Conservation (phyloP, 92 coral and sea anemone genomes). For the Galaxea fascicularis region DNA sequence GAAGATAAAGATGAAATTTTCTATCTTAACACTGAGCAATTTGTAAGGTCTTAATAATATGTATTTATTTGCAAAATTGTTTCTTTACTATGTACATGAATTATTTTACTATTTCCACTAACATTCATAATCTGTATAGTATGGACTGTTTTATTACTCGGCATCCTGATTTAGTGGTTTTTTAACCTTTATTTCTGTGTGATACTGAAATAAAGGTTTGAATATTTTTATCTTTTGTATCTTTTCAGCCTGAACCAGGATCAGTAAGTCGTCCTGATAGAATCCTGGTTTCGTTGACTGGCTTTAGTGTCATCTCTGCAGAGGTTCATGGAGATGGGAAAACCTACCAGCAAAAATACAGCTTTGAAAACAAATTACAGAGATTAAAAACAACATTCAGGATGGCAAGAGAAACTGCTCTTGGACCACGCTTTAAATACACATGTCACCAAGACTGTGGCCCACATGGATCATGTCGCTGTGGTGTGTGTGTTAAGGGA, state of each 20-base stretch:
- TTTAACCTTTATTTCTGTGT: no score
- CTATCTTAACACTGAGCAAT: background rate
- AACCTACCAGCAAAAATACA: constrained; percentile 76
- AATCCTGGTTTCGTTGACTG: constrained; percentile 81
- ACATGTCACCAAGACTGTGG: constrained; percentile 96
- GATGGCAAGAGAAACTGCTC: constrained; percentile 69
- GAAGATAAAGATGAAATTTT: background rate
- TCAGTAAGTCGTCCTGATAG: constrained; percentile 92
- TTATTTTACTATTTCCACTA: no score
- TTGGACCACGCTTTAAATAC: constrained; percentile 60
- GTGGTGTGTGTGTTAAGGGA: constrained; percentile 94
- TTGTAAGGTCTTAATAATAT: no score
- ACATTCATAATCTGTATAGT: no score
- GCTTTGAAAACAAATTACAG: constrained; percentile 78
- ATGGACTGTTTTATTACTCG: no score
- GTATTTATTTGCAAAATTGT: no score
- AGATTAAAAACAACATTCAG: constrained; percentile 73
- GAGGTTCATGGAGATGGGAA: constrained; percentile 80
- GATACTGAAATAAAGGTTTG: background rate
- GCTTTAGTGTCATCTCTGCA: constrained; percentile 72
- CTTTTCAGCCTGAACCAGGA: constrained; percentile 92
- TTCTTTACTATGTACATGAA: no score
- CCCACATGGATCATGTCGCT: constrained; percentile 99
- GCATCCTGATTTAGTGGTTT: no score
- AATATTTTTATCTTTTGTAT: background rate